Base-by-base conservation (phyloP, 2,113 vertebrate genomes). In the Grantiella picta region DNA sequence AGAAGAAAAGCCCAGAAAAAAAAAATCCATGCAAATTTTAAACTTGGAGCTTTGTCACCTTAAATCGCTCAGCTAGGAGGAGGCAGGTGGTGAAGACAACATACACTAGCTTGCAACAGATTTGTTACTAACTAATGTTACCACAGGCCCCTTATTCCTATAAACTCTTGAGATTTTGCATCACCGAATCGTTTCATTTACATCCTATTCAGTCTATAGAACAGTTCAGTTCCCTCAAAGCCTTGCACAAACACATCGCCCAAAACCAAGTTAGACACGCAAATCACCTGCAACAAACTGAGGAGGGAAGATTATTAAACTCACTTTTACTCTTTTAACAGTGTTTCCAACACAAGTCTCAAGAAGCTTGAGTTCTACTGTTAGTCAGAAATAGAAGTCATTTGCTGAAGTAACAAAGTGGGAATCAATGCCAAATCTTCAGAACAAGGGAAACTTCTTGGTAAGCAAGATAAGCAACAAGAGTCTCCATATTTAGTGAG, bases 181-280 rank as follows among this genome's bases (percentile, higher is more conserved):
- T 56, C 36, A 68, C 10, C 16, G 38, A 36, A 68, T 52, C 38
- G 36, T 4, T 35, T 79, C 4, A 59, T 44, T 75, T 49, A 10
- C 31, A 57, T 77, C 27, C 1, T 1, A 40, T 7, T 50, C 45
- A 17, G 35, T 24, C 20, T 38, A 23, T 0, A 1, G 5, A 66
- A 45, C 5, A 12, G 15, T 27, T 44, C 17, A 16, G 44, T 68
- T 44, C 60, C 6, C 31, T 75, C 29, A 31, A 92, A 53, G 31
- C 36, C 9, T 59, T 50, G 42, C 18, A 72, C 24, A 61, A n/a
- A 50, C 25, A 35, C 3, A 45, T 0, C 50, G 59, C 33, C 45
- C 38, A 77, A 56, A 77, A n/a, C 22, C 19, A 24, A 23, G 11
- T n/a, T 22, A 18, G 52, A 44, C 11, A 64, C 3, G 17, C 5